Percentiles rank a stretch among this genome's conserved stretches.
phyloP scores from a whole-genome alignment of 1,140 invertebrate genomes.

The Cecropterus lyciades region DNA sequence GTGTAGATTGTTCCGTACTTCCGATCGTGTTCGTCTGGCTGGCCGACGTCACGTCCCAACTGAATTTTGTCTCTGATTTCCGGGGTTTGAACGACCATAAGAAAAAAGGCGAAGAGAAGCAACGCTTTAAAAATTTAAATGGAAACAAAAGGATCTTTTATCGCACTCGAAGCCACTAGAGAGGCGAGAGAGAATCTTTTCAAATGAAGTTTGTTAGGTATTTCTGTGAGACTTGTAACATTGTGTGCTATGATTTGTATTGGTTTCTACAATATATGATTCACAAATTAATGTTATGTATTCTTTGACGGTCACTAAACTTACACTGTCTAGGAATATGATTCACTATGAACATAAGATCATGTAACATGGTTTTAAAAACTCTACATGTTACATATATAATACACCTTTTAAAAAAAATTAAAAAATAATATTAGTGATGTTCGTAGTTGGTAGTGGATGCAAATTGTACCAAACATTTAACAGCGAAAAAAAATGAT shows the following conservation, averaged over 20 bases:
- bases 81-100: slow-evolving; percentile 7
- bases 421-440: too few relatives aligned
- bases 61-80: slow-evolving; percentile 19
- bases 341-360: too few relatives aligned
- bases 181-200: neutral
- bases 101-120: slow-evolving; percentile 1
- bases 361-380: too few relatives aligned
- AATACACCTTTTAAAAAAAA: too few relatives aligned
- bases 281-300: neutral
- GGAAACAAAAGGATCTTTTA: slow-evolving; percentile 10
- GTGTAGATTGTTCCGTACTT: neutral
- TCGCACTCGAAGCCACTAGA: neutral
- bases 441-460: too few relatives aligned
- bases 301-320: too few relatives aligned
- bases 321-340: too few relatives aligned
- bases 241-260: neutral
- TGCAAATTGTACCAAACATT: too few relatives aligned
- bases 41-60: slow-evolving; percentile 8
- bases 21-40: neutral
- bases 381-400: too few relatives aligned
- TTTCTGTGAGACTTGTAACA: neutral
- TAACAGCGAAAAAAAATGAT: too few relatives aligned
- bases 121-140: slow-evolving; percentile 9
- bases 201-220: neutral
- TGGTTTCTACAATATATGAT: neutral